Base-by-base conservation (phyloP, 2,113 vertebrate species). In the Varanus komodoensis region DNA sequence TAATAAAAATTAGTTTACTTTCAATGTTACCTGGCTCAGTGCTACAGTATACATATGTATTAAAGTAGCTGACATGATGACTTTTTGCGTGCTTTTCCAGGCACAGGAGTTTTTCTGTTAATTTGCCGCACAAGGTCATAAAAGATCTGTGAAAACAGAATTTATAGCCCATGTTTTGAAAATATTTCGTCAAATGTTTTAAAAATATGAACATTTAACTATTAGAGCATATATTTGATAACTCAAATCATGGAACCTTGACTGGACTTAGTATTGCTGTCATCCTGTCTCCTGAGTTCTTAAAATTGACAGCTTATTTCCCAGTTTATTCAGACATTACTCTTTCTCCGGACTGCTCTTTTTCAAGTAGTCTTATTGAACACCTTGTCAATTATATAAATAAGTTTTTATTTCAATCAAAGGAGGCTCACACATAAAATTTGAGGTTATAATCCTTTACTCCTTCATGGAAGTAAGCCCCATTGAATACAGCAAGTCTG, bases 61-160 rank as follows among this genome's bases (percentile, higher is more conserved):
- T 98, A 99, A 98, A 99, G 98, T 97, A 98, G 97, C 93, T 97
- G 98, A 97, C 98, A 98, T 23, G 97, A 98, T 32, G 98, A 98
- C 98, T 98, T 98, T 98, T 98, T 99, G 96, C 98, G 98, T 94
- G 97, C 96, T 96, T 98, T 98, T 95, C 98, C 98, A 95, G 97
- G 98, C 96, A 98, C 98, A 90, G 98, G 98, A 96, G 98, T 98
- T 98, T 98, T 98, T 97, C 98, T 98, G 98, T 99, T 99, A 97
- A 99, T 99, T 98, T 99, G 98, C 96, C 98, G 98, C 95, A 99
- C 98, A 97, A 99, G 97, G 97, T 99, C 98, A 97, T 99, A 99
- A 96, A 99, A 99, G 96, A 99, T 99, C 98, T 98, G 97, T 67
- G 92, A 96, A 96, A 0, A 95, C 0, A 96, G 67, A 82, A 57